These are phyloP conservation scores for Himalopsyche phryganea DNA, from an alignment of 1,140 invertebrate species.

Conservation along the genomic window DNA sequence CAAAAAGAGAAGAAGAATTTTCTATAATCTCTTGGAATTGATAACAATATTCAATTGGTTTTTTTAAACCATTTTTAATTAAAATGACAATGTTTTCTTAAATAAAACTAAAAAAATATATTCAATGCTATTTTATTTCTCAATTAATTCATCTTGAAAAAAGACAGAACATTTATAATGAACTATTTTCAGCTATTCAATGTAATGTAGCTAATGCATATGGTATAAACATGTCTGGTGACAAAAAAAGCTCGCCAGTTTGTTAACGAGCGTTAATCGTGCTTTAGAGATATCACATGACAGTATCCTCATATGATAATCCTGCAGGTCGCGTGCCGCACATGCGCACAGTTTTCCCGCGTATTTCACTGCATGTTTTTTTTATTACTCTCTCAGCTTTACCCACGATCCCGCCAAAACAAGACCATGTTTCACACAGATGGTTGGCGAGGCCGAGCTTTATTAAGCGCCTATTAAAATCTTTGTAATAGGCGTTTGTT, in stretches of 20 bases:
- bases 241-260: background rate
- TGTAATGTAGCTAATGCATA: no score
- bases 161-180: no score
- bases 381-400: background rate
- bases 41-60: no score
- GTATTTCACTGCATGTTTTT: background rate
- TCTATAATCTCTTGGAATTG: no score
- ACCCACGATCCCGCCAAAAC: background rate
- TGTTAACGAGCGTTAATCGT: slow-evolving; percentile 1
- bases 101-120: no score
- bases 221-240: background rate
- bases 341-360: slow-evolving; percentile 10
- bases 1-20: no score
- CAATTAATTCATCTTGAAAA: no score
- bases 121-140: no score
- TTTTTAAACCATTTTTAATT: no score
- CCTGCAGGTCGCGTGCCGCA: slow-evolving; percentile 21
- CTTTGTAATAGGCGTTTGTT: slow-evolving; percentile 23
- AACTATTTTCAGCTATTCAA: no score
- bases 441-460: slow-evolving; percentile 16
- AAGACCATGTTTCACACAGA: slow-evolving; percentile 4
- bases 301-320: slow-evolving; percentile 12
- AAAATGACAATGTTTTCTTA: no score
- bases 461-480: slow-evolving; percentile 26
- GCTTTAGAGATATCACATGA: slow-evolving; percentile 10